Evolutionary conservation across 2,888 invertebrate genomes (phyloP).

Genomic region (Antheraea yamamai): DNA sequence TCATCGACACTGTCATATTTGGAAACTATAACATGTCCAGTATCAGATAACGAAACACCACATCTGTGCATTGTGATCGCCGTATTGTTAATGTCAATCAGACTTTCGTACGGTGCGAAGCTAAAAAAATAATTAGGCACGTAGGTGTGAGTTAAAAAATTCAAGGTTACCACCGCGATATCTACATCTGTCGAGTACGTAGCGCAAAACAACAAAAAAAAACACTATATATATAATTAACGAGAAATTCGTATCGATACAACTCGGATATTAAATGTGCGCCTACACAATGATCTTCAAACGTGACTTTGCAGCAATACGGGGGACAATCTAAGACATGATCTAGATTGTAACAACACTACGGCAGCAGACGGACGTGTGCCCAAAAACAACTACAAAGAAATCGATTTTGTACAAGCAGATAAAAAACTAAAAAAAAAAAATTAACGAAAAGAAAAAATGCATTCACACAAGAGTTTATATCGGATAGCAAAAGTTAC

Average conservation of each 20-base stretch:
- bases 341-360: conserved; percentile 75
- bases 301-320: conserved; percentile 72
- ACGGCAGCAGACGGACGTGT: conserved; percentile 66
- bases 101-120: conserved; percentile 52
- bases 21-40: conserved; percentile 56
- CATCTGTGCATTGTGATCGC: conserved; percentile 66
- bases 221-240: conserved; percentile 62
- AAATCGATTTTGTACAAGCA: conserved; percentile 69
- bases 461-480: conserved; percentile 60
- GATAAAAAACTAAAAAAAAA: conserved; percentile 55
- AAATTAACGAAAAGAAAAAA: conserved; percentile 45
- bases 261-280: conserved; percentile 66
- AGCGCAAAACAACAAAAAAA: conserved; percentile 45
- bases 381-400: conserved; percentile 72
- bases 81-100: conserved; percentile 68
- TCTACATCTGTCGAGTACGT: conserved; percentile 33
- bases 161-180: conserved; percentile 50
- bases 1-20: conserved; percentile 61
- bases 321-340: conserved; percentile 74
- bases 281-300: conserved; percentile 64
- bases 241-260: conserved; percentile 65
- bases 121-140: conserved; percentile 49
- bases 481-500: conserved; percentile 59
- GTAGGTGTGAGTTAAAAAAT: conserved; percentile 51
- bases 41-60: conserved; percentile 70